Percentiles rank a stretch among this genome's conserved stretches.
phyloP scores from a whole-genome alignment of 2,113 vertebrate species.

The Rhea pennata region DNA sequence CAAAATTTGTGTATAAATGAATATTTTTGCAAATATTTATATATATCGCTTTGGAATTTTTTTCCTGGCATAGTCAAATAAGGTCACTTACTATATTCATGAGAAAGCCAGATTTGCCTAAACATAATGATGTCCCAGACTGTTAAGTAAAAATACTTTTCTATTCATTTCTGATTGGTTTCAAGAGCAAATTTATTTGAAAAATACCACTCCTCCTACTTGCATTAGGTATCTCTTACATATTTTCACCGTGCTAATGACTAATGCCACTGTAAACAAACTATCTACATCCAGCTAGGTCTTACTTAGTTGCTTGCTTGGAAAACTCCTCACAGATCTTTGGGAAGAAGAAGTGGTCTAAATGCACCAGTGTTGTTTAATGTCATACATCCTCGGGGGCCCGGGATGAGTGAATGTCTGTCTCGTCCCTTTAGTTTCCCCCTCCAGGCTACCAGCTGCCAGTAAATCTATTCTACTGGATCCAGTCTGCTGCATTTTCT shows the following conservation, averaged over 20 bases:
- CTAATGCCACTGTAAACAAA: neutral
- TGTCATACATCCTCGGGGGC: too few relatives aligned
- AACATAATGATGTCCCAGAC: neutral
- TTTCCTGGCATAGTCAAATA: neutral
- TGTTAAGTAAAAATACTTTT: neutral
- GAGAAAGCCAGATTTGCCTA: neutral
- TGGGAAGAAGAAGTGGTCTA: neutral
- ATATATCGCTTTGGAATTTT: neutral
- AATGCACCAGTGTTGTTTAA: neutral
- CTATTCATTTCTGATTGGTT: neutral
- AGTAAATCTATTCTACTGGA: neutral
- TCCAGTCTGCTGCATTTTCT: neutral
- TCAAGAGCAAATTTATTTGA: neutral
- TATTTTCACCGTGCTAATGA: neutral
- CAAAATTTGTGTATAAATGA: neutral
- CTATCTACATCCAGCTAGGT: neutral
- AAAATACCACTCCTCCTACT: neutral
- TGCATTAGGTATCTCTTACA: rapidly evolving
- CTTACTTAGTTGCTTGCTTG: neutral
- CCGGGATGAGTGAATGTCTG: neutral
- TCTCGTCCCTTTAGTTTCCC: neutral
- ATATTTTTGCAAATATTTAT: neutral
- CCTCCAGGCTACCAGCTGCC: neutral
- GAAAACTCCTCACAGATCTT: neutral
- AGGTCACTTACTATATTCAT: neutral